A percentile compares a stretch with the other conserved stretches of the same genome.
These are phyloP conservation scores for Drosophila emarginata DNA, from an alignment of 2,888 invertebrate species.

Conservation along the genomic window DNA sequence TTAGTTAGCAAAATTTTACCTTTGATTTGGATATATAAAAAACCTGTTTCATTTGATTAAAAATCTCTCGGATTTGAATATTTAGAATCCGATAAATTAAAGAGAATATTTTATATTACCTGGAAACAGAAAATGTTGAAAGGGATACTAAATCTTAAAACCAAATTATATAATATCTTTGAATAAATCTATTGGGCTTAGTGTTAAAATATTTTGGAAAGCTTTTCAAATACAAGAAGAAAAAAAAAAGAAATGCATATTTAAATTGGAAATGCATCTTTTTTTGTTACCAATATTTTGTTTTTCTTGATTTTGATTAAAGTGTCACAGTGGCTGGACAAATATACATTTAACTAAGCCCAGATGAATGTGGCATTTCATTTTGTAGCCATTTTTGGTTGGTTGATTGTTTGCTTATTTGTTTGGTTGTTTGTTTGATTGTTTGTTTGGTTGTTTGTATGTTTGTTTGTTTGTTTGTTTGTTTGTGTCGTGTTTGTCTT, in stretches of 20 bases:
- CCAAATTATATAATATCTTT: no score
- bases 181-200: no score
- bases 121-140: no score
- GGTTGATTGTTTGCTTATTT: neutral
- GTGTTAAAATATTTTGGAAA: no score
- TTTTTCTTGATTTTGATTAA: neutral
- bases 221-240: no score
- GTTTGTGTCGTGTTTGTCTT: constrained; percentile 30
- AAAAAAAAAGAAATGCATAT: neutral
- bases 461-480: constrained; percentile 15
- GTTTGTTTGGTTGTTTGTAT: constrained; percentile 12
- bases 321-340: neutral
- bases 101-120: no score
- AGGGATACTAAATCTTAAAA: no score
- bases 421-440: constrained; percentile 12
- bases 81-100: no score
- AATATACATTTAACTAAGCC: constrained; percentile 4
- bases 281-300: neutral
- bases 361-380: constrained; percentile 13
- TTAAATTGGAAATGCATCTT: neutral
- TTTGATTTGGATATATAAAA: no score
- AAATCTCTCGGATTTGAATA: no score
- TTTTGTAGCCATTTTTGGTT: constrained; percentile 15
- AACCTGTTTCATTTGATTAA: no score
- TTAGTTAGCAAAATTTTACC: no score